Evolutionary conservation across 2,888 invertebrate genomes (phyloP).

Genomic region (Polylopha cassiicola): DNA sequence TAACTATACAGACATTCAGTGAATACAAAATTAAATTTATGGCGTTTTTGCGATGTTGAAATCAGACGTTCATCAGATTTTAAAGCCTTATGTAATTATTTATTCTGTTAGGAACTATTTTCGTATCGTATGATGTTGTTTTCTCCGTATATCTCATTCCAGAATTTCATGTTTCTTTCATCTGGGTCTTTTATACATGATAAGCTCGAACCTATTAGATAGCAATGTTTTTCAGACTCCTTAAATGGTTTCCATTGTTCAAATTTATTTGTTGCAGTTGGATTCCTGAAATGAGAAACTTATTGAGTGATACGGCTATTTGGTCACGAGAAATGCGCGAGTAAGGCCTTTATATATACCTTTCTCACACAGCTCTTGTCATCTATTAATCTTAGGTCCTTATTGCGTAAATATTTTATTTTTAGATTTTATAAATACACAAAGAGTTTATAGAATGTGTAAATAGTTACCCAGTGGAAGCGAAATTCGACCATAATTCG

Average conservation of each 20-base stretch:
- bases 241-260: slow-evolving; percentile 55
- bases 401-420: no score
- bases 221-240: slow-evolving; percentile 46
- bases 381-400: no score
- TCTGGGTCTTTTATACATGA: slow-evolving; percentile 43
- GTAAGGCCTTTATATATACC: no score
- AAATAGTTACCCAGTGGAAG: slow-evolving; percentile 52
- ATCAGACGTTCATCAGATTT: no score
- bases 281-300: slow-evolving; percentile 48
- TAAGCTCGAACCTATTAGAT: slow-evolving; percentile 47
- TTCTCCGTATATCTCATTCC: slow-evolving; percentile 59
- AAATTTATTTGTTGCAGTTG: slow-evolving; percentile 38
- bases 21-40: no score
- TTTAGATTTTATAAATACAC: no score
- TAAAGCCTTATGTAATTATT: no score
- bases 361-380: no score
- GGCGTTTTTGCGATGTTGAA: no score
- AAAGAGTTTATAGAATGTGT: neutral
- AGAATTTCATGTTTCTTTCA: slow-evolving; percentile 47
- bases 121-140: slow-evolving; percentile 15
- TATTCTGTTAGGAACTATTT: slow-evolving; percentile 11
- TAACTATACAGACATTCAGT: no score
- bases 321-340: no score
- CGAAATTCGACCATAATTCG: slow-evolving; percentile 59
- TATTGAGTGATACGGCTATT: no score